Evolutionary conservation across 2,888 invertebrate species (phyloP).

Genomic region (Apodemia duryi): DNA sequence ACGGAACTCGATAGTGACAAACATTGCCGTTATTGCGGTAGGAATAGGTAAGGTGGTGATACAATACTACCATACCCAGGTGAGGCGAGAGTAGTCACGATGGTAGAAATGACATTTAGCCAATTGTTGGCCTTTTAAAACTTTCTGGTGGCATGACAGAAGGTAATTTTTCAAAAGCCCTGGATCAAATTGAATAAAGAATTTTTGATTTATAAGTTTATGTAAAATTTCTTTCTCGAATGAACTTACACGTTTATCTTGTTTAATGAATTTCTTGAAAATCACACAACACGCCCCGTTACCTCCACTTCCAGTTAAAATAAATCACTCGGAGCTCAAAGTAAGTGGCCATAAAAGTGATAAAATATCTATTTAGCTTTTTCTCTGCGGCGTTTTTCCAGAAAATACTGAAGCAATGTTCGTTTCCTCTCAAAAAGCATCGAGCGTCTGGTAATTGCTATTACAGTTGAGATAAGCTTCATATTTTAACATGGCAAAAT

Average conservation of each 20-base stretch:
- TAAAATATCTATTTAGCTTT: conserved; percentile 75
- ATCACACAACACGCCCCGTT: conserved; percentile 31
- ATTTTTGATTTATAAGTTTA: neutral
- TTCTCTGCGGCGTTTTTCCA: conserved; percentile 49
- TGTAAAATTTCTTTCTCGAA: neutral
- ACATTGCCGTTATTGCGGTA: too few relatives aligned
- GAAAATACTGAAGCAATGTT: conserved; percentile 46
- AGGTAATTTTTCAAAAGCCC: too few relatives aligned
- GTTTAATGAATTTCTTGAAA: conserved; percentile 28
- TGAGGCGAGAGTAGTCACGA: too few relatives aligned
- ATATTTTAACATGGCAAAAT: neutral
- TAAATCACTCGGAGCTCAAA: conserved; percentile 64
- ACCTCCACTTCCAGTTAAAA: conserved; percentile 32
- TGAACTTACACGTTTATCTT: conserved; percentile 17
- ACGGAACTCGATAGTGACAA: too few relatives aligned
- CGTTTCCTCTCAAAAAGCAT: conserved; percentile 61
- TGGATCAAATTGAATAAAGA: too few relatives aligned
- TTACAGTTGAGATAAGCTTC: conserved; percentile 53
- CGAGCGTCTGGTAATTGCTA: conserved; percentile 67
- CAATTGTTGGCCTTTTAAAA: too few relatives aligned
- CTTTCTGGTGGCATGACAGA: too few relatives aligned
- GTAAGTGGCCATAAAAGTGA: conserved; percentile 72
- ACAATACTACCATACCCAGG: too few relatives aligned
- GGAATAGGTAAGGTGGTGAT: too few relatives aligned
- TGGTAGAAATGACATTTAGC: too few relatives aligned